Conservation (phyloP, 2,888 invertebrate species). For the Rhimphoctona megacephalus region DNA sequence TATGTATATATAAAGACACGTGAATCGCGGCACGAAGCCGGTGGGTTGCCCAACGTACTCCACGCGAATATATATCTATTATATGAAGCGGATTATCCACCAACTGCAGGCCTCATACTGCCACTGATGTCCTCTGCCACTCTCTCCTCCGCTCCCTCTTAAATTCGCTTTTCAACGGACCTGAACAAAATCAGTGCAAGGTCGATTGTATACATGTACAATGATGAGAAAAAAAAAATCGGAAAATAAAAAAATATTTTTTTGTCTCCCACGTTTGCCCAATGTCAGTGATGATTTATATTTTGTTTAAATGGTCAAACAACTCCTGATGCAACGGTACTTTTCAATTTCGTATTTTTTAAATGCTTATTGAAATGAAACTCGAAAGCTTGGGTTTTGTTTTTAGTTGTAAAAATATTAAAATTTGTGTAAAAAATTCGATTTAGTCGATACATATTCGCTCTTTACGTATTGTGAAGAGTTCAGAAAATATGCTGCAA, state of each 20-base stretch:
- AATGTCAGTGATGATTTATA: background rate
- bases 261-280: background rate
- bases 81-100: constrained; percentile 78
- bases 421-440: too few species aligned
- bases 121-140: constrained; percentile 31
- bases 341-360: too few species aligned
- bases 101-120: constrained; percentile 47
- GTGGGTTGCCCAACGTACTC: constrained; percentile 71
- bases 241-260: too few species aligned
- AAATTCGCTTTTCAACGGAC: constrained; percentile 18
- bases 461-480: too few species aligned
- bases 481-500: too few species aligned
- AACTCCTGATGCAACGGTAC: too few species aligned
- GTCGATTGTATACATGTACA: background rate
- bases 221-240: too few species aligned
- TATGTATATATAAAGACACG: constrained; percentile 44
- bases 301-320: background rate
- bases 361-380: too few species aligned
- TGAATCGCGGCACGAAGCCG: constrained; percentile 55
- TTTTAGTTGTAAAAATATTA: too few species aligned
- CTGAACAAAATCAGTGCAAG: constrained; percentile 43
- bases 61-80: constrained; percentile 74
- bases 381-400: too few species aligned
- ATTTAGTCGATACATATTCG: too few species aligned
- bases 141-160: constrained; percentile 1